phyloP scores from a whole-genome alignment of 2,113 vertebrate genomes.

The Blennius ocellaris region DNA sequence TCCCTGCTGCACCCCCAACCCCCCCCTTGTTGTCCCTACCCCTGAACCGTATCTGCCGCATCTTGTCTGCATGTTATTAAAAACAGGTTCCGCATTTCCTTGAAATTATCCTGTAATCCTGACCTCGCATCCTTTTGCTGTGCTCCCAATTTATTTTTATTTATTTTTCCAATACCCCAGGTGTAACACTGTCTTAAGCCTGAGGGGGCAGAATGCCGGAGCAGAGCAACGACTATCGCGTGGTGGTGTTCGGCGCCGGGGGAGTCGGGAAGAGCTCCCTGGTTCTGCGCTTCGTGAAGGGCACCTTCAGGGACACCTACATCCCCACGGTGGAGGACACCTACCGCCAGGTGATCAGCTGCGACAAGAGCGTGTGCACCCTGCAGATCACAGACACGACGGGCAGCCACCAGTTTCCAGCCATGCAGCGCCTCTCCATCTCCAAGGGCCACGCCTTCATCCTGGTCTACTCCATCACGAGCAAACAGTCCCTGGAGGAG shows the following conservation, averaged over 20 bases:
- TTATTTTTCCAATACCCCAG: constrained; percentile 45
- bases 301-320: constrained; percentile 96
- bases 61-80: not conserved
- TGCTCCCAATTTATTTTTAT: too few species aligned
- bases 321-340: constrained; percentile 98
- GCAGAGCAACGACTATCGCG: constrained; percentile 96
- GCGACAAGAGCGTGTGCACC: constrained; percentile 96
- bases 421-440: constrained; percentile 98
- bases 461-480: constrained; percentile 96
- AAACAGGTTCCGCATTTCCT: constrained; percentile 4
- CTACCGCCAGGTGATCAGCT: constrained; percentile 98
- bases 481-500: constrained; percentile 96
- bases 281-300: constrained; percentile 96
- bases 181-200: constrained; percentile 68
- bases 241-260: constrained; percentile 96
- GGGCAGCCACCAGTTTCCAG: constrained; percentile 96
- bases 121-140: not conserved
- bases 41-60: constrained; percentile 11
- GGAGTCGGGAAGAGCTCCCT: constrained; percentile 97
- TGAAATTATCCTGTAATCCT: constrained; percentile 7
- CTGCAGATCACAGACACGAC: constrained; percentile 98
- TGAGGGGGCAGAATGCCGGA: constrained; percentile 90
- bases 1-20: not conserved
- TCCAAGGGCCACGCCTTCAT: constrained; percentile 98
- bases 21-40: not conserved